Evolutionary conservation across 2,113 vertebrate species (phyloP).

Genomic region (Melospiza georgiana): DNA sequence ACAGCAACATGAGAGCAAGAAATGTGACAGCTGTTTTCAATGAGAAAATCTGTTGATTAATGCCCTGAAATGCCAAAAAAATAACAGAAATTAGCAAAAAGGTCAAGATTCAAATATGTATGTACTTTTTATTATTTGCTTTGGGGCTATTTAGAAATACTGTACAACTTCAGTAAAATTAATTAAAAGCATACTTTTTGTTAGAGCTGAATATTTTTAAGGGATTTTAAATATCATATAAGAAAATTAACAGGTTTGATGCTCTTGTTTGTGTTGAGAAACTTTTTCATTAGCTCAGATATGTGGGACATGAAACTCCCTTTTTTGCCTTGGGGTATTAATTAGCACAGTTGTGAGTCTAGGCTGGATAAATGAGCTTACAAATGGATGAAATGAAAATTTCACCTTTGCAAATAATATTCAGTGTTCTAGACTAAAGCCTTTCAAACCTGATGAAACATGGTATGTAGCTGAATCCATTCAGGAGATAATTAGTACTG

Average conservation of each 20-base stretch:
- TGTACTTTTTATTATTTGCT: not conserved
- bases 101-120: not conserved
- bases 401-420: not conserved
- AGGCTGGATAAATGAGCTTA: not conserved
- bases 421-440: not conserved
- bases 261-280: not conserved
- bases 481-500: not conserved
- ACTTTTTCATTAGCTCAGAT: not conserved
- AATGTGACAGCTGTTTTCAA: not conserved
- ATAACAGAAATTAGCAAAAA: not conserved
- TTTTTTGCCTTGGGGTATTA: not conserved
- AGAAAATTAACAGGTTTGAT: not conserved
- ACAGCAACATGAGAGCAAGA: not conserved
- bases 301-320: not conserved
- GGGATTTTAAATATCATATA: not conserved
- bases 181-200: not conserved
- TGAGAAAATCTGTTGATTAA: not conserved
- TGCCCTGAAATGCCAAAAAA: not conserved
- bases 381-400: not conserved
- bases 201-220: not conserved
- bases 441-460: not conserved
- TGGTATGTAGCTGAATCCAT: not conserved
- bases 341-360: not conserved
- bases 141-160: not conserved
- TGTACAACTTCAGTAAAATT: not conserved